Evolutionary conservation across 2,888 invertebrate genomes (phyloP).

Genomic region (Chesias legatella): DNA sequence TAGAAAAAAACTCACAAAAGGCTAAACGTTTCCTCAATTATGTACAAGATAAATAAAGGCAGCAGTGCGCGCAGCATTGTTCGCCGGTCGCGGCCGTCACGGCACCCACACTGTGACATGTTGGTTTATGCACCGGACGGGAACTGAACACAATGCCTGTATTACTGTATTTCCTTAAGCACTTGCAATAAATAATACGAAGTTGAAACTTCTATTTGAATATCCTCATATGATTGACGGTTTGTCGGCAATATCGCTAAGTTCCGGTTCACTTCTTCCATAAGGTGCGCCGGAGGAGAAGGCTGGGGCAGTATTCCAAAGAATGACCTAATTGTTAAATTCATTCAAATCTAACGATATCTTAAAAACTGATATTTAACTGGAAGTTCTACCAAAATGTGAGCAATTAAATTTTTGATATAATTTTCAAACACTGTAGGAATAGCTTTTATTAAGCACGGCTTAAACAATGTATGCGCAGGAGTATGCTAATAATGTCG

Average conservation of each 20-base stretch:
- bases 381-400: too few relatives aligned
- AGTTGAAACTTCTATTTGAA: background rate
- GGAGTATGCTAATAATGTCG: constrained; percentile 16
- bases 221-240: too few relatives aligned
- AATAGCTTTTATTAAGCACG: background rate
- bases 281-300: too few relatives aligned
- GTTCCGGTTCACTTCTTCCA: too few relatives aligned
- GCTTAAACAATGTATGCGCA: constrained; percentile 24
- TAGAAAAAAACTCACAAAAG: constrained; percentile 45
- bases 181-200: background rate
- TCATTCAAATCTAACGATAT: too few relatives aligned
- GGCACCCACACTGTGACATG: background rate
- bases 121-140: constrained; percentile 9
- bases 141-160: constrained; percentile 14
- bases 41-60: constrained; percentile 55
- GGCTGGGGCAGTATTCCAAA: too few relatives aligned
- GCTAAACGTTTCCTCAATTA: constrained; percentile 73
- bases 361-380: too few relatives aligned
- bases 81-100: constrained; percentile 12
- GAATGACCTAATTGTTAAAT: too few relatives aligned
- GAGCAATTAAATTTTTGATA: too few relatives aligned
- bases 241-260: too few relatives aligned
- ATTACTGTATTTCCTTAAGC: constrained; percentile 14
- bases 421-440: too few relatives aligned
- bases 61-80: constrained; percentile 36